Evolutionary conservation across 1,140 invertebrate species (phyloP).

Genomic region (Odontomachus brunneus): DNA sequence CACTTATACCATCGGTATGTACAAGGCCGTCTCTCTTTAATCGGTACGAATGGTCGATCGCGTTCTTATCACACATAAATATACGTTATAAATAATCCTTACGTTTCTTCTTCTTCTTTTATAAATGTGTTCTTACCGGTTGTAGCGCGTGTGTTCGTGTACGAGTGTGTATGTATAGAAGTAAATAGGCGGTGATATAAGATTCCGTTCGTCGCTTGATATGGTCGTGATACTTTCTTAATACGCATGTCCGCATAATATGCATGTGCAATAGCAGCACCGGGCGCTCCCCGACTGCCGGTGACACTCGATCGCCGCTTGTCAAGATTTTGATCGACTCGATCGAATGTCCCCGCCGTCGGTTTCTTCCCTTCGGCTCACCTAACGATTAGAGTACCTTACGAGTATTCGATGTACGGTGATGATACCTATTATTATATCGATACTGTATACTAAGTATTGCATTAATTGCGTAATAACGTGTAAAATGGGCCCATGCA

Average conservation of each 20-base stretch:
- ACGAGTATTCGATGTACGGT: constrained; percentile 73
- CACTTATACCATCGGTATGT: constrained; percentile 64
- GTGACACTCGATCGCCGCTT: constrained; percentile 1
- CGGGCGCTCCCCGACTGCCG: background rate
- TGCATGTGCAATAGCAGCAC: constrained; percentile 13
- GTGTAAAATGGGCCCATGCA: constrained; percentile 63
- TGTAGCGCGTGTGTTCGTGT: constrained; percentile 25
- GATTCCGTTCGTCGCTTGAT: constrained; percentile 69
- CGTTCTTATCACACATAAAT: constrained; percentile 46
- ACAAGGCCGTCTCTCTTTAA: constrained; percentile 66
- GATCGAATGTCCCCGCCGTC: constrained; percentile 13
- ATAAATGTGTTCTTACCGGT: constrained; percentile 44
- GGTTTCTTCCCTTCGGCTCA: constrained; percentile 15
- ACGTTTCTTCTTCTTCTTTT: constrained; percentile 47
- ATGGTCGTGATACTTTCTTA: constrained; percentile 77
- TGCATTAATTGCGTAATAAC: constrained; percentile 73
- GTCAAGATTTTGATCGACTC: background rate
- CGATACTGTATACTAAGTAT: constrained; percentile 74
- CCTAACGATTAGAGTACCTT: constrained; percentile 63
- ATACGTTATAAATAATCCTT: constrained; percentile 71
- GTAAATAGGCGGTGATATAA: constrained; percentile 63
- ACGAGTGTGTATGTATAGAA: constrained; percentile 6
- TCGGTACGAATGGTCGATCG: constrained; percentile 51
- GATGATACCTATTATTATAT: constrained; percentile 71
- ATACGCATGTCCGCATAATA: constrained; percentile 56